These are phyloP conservation scores for Spilosoma lubricipeda DNA, from an alignment of 2,888 invertebrate genomes.

Conservation along the genomic window DNA sequence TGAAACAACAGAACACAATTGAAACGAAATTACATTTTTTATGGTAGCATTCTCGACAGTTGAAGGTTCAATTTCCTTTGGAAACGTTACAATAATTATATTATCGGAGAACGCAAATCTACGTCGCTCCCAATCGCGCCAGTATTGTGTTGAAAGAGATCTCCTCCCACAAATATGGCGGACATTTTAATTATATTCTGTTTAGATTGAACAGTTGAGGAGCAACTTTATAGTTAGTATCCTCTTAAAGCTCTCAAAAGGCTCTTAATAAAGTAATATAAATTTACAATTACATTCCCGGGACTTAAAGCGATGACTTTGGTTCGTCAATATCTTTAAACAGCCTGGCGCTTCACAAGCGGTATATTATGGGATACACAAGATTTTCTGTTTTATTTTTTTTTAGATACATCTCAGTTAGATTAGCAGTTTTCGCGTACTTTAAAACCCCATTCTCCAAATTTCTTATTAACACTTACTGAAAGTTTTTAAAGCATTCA, in stretches of 20 bases:
- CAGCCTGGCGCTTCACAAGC: not conserved
- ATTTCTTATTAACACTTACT: too few species aligned
- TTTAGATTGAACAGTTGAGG: not conserved
- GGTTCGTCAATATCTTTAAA: not conserved
- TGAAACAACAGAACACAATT: constrained; percentile 23
- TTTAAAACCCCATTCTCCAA: too few species aligned
- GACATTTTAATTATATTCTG: constrained; percentile 12
- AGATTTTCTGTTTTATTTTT: too few species aligned
- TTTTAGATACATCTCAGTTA: too few species aligned
- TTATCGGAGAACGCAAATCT: constrained; percentile 45
- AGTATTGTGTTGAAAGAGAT: constrained; percentile 35
- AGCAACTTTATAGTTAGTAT: not conserved
- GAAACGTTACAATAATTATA: constrained; percentile 46
- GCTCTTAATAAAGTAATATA: constrained; percentile 1
- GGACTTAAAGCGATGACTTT: not conserved
- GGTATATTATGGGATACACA: not conserved
- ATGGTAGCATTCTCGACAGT: constrained; percentile 21
- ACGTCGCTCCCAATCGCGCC: constrained; percentile 36
- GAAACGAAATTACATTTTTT: constrained; percentile 32
- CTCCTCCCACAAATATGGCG: constrained; percentile 5
- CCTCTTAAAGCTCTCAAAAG: not conserved
- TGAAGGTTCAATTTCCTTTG: constrained; percentile 43
- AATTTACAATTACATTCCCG: not conserved
- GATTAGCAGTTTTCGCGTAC: too few species aligned
- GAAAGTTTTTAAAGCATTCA: too few species aligned